Percentiles rank a stretch among this genome's conserved stretches.
phyloP scores from a whole-genome alignment of 2,888 invertebrate species.

The Leucania comma region DNA sequence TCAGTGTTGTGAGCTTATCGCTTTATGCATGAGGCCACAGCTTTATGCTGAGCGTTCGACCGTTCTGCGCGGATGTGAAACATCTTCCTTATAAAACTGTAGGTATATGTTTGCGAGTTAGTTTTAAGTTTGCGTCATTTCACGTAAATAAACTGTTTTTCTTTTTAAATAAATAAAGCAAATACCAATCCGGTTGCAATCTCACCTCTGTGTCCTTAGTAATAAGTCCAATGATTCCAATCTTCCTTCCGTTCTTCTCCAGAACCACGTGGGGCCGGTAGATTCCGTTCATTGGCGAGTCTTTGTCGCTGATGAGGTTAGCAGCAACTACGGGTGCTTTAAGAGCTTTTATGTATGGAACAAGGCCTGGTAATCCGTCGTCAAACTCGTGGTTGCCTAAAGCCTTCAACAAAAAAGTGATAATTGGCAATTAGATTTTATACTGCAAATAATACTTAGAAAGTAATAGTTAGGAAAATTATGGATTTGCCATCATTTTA shows the following conservation, averaged over 20 bases:
- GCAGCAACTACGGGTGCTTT: slow-evolving; percentile 93
- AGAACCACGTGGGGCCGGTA: slow-evolving; percentile 92
- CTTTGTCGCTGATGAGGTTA: slow-evolving; percentile 93
- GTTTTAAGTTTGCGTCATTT: too few relatives aligned
- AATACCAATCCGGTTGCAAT: slow-evolving; percentile 1
- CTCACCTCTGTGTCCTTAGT: slow-evolving; percentile 92
- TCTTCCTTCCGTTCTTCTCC: slow-evolving; percentile 92
- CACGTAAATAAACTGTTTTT: too few relatives aligned
- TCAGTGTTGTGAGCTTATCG: too few relatives aligned
- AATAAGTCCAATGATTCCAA: slow-evolving; percentile 96
- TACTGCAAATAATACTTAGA: not conserved
- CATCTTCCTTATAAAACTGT: too few relatives aligned
- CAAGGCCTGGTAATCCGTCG: slow-evolving; percentile 92
- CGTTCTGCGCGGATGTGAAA: too few relatives aligned
- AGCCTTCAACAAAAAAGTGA: slow-evolving; percentile 86
- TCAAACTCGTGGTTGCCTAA: slow-evolving; percentile 97
- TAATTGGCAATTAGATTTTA: too few relatives aligned
- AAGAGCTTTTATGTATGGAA: slow-evolving; percentile 92
- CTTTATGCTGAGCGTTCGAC: too few relatives aligned
- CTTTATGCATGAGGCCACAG: too few relatives aligned
- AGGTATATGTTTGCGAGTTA: too few relatives aligned
- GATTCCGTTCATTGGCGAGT: slow-evolving; percentile 91
- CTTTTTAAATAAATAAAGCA: too few relatives aligned
- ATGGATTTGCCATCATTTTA: too few relatives aligned
- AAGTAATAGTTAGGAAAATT: not conserved